Percentiles rank a stretch among this genome's conserved stretches.
phyloP scores from a whole-genome alignment of 2,113 vertebrate genomes.

The Eurystomus gularis region DNA sequence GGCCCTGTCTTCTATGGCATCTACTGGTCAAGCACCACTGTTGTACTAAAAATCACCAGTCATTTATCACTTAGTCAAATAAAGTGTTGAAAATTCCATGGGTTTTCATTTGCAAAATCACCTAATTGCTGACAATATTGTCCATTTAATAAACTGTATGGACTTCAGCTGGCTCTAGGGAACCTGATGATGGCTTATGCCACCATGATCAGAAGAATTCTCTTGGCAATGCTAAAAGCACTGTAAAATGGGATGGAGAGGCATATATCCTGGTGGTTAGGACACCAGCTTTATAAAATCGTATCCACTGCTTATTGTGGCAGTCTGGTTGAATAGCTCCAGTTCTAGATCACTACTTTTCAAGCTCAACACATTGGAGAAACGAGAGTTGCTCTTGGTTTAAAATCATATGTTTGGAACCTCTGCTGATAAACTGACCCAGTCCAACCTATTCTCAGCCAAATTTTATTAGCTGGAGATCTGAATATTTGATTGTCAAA shows the following conservation, averaged over 20 bases:
- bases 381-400: neutral
- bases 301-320: neutral
- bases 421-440: neutral
- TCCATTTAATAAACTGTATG: neutral
- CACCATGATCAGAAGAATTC: neutral
- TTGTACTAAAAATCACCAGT: neutral
- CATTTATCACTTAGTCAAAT: neutral
- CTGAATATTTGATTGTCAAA: neutral
- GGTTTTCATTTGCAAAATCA: neutral
- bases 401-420: neutral
- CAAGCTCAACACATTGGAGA: neutral
- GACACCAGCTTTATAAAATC: neutral
- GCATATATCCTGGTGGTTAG: neutral
- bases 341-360: neutral
- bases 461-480: neutral
- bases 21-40: neutral
- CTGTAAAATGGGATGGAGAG: neutral
- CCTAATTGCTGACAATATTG: neutral
- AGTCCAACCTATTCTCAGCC: neutral
- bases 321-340: neutral
- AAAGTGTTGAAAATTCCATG: neutral
- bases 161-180: neutral
- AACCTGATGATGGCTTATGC: neutral
- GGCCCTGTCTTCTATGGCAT: neutral
- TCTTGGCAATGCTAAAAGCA: neutral